Evolutionary conservation across 2,797 vertebrate species (phyloP).

Genomic region (Cossypha heuglini): DNA sequence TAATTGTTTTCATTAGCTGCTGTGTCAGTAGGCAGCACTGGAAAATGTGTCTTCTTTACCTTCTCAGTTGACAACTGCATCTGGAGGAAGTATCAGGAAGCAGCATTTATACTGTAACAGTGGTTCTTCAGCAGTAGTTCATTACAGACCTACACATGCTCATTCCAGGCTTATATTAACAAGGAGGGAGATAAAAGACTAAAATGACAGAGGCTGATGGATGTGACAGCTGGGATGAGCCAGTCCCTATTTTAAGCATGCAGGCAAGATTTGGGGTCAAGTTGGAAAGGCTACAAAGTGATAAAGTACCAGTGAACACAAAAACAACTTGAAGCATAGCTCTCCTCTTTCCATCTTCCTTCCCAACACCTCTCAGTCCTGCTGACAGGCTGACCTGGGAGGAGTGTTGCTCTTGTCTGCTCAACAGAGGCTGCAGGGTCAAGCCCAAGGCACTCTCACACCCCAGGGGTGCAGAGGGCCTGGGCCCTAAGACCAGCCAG

Average conservation of each 20-base stretch:
- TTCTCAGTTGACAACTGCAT: background rate
- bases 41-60: background rate
- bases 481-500: background rate
- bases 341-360: background rate
- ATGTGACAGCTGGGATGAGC: slow-evolving; percentile 62
- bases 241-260: slow-evolving; percentile 58
- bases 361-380: background rate
- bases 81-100: background rate
- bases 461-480: background rate
- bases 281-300: background rate
- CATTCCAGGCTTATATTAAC: slow-evolving; percentile 35
- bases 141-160: background rate
- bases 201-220: slow-evolving; percentile 40
- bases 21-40: background rate
- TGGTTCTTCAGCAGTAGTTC: background rate
- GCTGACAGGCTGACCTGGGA: background rate
- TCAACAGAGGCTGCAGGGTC: background rate
- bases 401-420: background rate
- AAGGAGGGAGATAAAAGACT: slow-evolving; percentile 30
- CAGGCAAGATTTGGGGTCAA: slow-evolving; percentile 38
- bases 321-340: background rate
- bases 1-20: background rate
- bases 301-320: slow-evolving; percentile 4
- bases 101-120: background rate
- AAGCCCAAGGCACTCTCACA: background rate